Conservation (phyloP, 2,797 vertebrate genomes). For the Muraenolepis orangiensis region DNA sequence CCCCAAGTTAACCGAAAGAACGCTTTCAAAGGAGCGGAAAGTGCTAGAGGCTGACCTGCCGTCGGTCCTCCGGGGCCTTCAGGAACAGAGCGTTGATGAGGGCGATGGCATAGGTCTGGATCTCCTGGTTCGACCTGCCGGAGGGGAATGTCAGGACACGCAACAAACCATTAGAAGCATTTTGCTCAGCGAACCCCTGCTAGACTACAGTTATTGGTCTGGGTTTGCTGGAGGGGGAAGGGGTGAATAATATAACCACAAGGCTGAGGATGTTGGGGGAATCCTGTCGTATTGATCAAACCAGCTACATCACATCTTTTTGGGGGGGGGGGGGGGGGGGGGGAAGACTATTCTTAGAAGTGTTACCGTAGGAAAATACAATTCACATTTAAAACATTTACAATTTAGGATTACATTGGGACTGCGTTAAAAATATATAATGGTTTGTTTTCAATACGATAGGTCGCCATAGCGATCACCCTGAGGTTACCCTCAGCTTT, state of each 20-base stretch:
- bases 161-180: constrained; percentile 75
- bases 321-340: neutral
- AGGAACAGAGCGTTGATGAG: constrained; percentile 98
- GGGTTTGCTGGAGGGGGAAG: no score
- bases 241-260: neutral
- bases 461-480: neutral
- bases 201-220: neutral
- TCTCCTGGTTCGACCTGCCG: constrained; percentile 97
- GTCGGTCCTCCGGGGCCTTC: constrained; percentile 95
- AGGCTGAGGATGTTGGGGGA: constrained; percentile 31
- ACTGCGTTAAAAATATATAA: neutral
- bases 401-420: no score
- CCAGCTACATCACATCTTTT: neutral
- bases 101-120: constrained; percentile 97
- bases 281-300: neutral
- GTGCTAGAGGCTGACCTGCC: constrained; percentile 81
- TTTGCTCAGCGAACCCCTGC: constrained; percentile 39
- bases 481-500: neutral
- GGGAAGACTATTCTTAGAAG: neutral
- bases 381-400: no score
- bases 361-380: neutral
- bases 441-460: neutral
- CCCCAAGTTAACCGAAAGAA: neutral
- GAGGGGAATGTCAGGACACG: constrained; percentile 49
- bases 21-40: neutral